Evolutionary conservation across 2,113 vertebrate genomes (phyloP).

Genomic region (Amia ocellicauda): DNA sequence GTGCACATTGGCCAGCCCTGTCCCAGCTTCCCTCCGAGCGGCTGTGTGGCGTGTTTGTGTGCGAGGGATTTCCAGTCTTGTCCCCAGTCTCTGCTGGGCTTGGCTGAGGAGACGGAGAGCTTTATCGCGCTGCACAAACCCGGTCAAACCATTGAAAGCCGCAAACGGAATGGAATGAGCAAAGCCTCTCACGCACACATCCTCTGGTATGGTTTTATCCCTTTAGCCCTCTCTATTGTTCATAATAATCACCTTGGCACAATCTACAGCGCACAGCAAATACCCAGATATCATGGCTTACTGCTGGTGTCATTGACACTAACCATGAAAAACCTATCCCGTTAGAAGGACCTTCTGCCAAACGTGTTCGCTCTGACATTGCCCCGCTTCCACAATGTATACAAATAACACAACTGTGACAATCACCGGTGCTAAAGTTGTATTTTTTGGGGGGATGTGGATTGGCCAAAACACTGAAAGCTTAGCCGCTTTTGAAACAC

Average conservation of each 20-base stretch:
- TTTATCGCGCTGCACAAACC: conserved; percentile 10
- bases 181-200: neutral
- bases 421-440: too few species aligned
- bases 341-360: conserved; percentile 9
- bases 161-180: neutral
- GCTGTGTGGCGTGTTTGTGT: too few species aligned
- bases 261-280: conserved; percentile 9
- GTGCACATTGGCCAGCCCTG: too few species aligned
- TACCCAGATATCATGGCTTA: conserved; percentile 15
- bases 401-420: too few species aligned
- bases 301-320: neutral
- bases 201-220: conserved; percentile 2
- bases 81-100: neutral
- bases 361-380: neutral
- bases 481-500: too few species aligned
- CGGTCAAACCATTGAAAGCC: conserved; percentile 1
- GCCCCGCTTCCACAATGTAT: too few species aligned
- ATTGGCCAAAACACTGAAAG: too few species aligned
- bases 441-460: too few species aligned
- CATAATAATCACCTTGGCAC: conserved; percentile 6
- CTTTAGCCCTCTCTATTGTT: conserved; percentile 9
- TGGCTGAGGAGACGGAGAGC: neutral
- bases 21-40: too few species aligned
- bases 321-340: neutral
- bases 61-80: too few species aligned